A percentile compares a stretch with the other conserved stretches of the same genome.
Evolutionary conservation across 2,797 vertebrate species (phyloP).

Genomic region (Dermochelys coriacea): DNA sequence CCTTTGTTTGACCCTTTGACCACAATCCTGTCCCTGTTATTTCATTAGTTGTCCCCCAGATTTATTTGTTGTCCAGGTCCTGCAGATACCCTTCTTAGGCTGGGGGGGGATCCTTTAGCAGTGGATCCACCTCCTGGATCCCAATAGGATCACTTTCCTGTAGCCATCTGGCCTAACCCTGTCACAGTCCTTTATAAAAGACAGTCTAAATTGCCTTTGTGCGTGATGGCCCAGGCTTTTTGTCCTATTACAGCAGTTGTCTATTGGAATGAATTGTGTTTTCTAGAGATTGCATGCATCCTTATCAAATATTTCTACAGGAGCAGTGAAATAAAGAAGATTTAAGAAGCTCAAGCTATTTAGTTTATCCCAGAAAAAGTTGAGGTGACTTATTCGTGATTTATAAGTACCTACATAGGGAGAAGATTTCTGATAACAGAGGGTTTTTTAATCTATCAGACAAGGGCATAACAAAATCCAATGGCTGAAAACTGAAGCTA

Average conservation of each 20-base stretch:
- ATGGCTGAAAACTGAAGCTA: background rate
- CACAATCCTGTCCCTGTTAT: no score
- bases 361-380: slow-evolving; percentile 4
- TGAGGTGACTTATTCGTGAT: background rate
- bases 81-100: no score
- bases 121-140: no score
- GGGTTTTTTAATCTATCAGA: background rate
- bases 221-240: background rate
- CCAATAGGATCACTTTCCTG: no score
- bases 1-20: no score
- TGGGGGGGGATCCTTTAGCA: no score
- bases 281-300: background rate
- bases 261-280: background rate
- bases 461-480: background rate
- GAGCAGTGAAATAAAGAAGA: background rate
- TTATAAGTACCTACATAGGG: background rate
- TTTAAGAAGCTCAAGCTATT: background rate
- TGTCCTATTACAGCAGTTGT: background rate
- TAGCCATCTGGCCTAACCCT: no score
- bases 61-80: no score
- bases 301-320: background rate
- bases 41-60: no score
- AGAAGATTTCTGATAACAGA: background rate
- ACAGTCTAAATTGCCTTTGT: background rate
- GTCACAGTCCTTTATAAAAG: background rate